Percentiles rank a stretch among this genome's conserved stretches.
These are phyloP conservation scores for Hassar affinis DNA, from an alignment of 2,113 vertebrate species.

Conservation along the genomic window DNA sequence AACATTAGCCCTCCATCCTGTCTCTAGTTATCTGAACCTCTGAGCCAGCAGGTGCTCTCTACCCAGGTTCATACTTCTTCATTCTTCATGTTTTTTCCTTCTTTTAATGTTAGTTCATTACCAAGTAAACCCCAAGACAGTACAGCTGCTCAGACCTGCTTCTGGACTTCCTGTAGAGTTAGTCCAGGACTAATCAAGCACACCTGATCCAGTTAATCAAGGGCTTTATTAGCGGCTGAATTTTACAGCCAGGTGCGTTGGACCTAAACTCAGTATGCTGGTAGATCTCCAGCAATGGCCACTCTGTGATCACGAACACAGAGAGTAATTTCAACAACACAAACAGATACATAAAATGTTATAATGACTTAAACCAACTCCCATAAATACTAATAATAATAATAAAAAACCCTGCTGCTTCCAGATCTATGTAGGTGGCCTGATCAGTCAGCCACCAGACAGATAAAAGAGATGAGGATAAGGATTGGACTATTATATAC, in stretches of 20 bases:
- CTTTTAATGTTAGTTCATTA: not conserved
- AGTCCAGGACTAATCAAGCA: slow-evolving; percentile 2
- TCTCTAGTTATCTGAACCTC: not conserved
- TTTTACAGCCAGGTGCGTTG: slow-evolving; percentile 13
- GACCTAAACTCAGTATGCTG: not conserved
- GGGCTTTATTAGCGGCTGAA: not conserved
- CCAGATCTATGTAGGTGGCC: not conserved
- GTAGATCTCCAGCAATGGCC: slow-evolving; percentile 13
- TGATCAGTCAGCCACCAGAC: not conserved
- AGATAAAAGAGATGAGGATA: not conserved
- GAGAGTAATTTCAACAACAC: not conserved
- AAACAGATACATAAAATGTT: slow-evolving; percentile 4
- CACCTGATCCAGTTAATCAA: slow-evolving; percentile 21
- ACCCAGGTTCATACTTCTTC: not conserved
- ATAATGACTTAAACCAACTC: not conserved
- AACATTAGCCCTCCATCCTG: not conserved
- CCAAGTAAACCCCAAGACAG: not conserved
- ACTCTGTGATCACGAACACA: not conserved
- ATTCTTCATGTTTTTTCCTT: not conserved
- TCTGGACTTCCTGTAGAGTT: not conserved
- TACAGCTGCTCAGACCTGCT: not conserved
- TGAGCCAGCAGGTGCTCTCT: not conserved
- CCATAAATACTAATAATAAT: not conserved
- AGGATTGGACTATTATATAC: not conserved
- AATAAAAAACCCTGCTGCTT: not conserved